Conservation (phyloP, 2,113 vertebrate genomes). For the Benitochromis conjunctus region DNA sequence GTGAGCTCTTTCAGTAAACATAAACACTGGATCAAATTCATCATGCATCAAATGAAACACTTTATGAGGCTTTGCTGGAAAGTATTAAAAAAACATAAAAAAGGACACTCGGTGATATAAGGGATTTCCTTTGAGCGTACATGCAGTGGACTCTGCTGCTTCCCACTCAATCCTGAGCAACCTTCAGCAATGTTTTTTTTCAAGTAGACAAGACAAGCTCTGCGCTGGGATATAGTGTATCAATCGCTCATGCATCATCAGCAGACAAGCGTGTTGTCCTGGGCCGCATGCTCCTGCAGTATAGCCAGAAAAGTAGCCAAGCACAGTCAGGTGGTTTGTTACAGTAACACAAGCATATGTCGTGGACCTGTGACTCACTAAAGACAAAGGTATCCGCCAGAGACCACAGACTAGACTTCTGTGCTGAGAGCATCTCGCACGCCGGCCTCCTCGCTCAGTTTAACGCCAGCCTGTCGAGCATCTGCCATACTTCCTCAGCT, state of each 20-base stretch:
- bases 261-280: constrained; percentile 15
- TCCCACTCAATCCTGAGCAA: background rate
- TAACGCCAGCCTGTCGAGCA: constrained; percentile 9
- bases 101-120: background rate
- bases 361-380: constrained; percentile 32
- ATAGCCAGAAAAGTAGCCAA: constrained; percentile 8
- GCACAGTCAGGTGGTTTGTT: constrained; percentile 46
- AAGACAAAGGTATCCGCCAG: constrained; percentile 28
- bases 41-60: background rate
- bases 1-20: background rate
- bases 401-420: constrained; percentile 13
- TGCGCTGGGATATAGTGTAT: background rate
- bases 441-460: constrained; percentile 1
- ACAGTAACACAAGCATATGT: constrained; percentile 32
- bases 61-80: background rate
- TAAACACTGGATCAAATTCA: background rate
- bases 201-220: background rate
- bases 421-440: background rate
- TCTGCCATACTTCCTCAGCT: background rate
- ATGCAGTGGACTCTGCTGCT: background rate
- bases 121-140: background rate
- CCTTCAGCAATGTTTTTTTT: background rate
- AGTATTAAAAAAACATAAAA: background rate
- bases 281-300: background rate
- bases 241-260: background rate